Evolutionary conservation across 2,797 vertebrate genomes (phyloP).

Genomic region (Ptychobarbus kaznakovi): DNA sequence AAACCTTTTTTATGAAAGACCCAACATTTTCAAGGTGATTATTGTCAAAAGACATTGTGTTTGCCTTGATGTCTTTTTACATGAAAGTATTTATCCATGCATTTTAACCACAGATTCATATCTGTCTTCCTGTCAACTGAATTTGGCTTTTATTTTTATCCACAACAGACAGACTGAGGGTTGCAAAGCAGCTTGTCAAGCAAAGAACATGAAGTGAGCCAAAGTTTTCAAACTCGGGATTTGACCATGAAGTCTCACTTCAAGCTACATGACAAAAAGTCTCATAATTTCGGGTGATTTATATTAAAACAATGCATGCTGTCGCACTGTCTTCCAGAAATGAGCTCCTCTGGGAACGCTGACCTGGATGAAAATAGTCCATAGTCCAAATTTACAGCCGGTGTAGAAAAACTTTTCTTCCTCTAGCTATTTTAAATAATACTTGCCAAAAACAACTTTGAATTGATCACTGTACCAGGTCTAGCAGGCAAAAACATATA

Average conservation of each 20-base stretch:
- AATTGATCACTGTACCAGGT: conserved; percentile 78
- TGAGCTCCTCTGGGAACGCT: conserved; percentile 65
- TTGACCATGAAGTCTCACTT: conserved; percentile 62
- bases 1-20: background rate
- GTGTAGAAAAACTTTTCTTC: conserved; percentile 78
- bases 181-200: conserved; percentile 37
- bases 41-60: background rate
- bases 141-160: conserved; percentile 54
- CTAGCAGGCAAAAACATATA: conserved; percentile 58
- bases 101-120: conserved; percentile 37
- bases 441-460: conserved; percentile 77
- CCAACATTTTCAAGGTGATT: too few relatives aligned
- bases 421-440: conserved; percentile 73
- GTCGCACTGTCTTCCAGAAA: conserved; percentile 64
- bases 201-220: conserved; percentile 28
- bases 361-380: conserved; percentile 71
- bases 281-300: conserved; percentile 73
- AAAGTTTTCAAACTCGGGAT: conserved; percentile 8
- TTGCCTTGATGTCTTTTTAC: conserved; percentile 33
- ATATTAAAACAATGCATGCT: conserved; percentile 62
- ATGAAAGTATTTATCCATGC: conserved; percentile 44
- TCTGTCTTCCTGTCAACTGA: conserved; percentile 43
- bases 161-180: conserved; percentile 45
- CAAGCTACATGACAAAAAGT: conserved; percentile 63
- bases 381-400: conserved; percentile 77